These are phyloP conservation scores for Oscheius sp. DNA, from an alignment of 2,888 invertebrate genomes.

Conservation along the genomic window DNA sequence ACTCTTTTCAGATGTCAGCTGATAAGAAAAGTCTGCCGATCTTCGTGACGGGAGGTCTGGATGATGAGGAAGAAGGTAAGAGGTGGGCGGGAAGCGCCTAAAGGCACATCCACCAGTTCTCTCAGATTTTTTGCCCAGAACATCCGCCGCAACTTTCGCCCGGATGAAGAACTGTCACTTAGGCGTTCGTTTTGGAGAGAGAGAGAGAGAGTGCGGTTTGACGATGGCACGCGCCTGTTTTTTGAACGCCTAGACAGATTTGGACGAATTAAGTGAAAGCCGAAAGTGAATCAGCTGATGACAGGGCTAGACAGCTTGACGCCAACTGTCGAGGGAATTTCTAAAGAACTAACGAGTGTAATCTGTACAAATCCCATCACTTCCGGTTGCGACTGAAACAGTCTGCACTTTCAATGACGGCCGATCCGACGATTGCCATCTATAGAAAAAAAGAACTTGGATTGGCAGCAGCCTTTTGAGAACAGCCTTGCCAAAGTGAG, in stretches of 20 bases:
- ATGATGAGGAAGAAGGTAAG: conserved; percentile 20
- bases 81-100: conserved; percentile 4
- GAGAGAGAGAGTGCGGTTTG: neutral
- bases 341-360: too few relatives aligned
- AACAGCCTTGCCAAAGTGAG: too few relatives aligned
- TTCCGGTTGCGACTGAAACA: too few relatives aligned
- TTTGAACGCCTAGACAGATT: conserved; percentile 24
- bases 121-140: conserved; percentile 22
- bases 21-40: neutral
- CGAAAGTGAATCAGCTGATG: too few relatives aligned
- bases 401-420: too few relatives aligned
- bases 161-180: conserved; percentile 18
- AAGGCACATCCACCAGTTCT: conserved; percentile 7
- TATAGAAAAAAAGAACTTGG: too few relatives aligned
- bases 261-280: conserved; percentile 8
- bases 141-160: conserved; percentile 14
- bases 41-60: conserved; percentile 5
- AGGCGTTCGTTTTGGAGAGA: neutral
- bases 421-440: too few relatives aligned
- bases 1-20: too few relatives aligned
- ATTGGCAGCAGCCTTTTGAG: too few relatives aligned
- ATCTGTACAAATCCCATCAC: too few relatives aligned
- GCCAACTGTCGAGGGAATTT: too few relatives aligned
- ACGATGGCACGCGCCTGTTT: conserved; percentile 19
- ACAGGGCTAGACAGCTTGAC: too few relatives aligned